phyloP scores from a whole-genome alignment of 2,888 invertebrate genomes.

The Crepidodera aurea region DNA sequence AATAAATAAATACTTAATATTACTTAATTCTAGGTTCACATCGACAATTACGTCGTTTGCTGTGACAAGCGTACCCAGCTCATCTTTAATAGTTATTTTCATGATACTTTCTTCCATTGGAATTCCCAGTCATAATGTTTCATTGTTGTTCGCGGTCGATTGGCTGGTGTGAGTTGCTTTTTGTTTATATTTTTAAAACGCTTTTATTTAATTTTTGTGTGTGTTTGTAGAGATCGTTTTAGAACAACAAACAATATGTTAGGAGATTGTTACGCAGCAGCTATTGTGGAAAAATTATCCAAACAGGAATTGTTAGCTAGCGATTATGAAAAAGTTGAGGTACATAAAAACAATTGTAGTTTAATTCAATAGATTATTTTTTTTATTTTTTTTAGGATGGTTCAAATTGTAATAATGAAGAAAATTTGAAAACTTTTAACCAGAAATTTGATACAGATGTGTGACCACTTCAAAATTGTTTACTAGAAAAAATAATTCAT shows the following conservation, averaged over 20 bases:
- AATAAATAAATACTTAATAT: no score
- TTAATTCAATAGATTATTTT: no score
- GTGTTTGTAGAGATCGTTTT: slow-evolving; percentile 87
- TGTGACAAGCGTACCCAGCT: slow-evolving; percentile 87
- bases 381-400: no score
- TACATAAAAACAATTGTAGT: background rate
- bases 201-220: no score
- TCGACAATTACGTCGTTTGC: slow-evolving; percentile 88
- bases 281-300: slow-evolving; percentile 84
- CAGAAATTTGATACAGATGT: no score
- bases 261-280: slow-evolving; percentile 88
- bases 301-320: slow-evolving; percentile 68
- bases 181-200: background rate
- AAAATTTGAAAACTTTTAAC: no score
- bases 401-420: no score
- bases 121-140: slow-evolving; percentile 82
- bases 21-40: slow-evolving; percentile 68
- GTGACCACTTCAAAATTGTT: no score
- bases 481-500: no score
- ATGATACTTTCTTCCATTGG: slow-evolving; percentile 85
- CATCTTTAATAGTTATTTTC: slow-evolving; percentile 81
- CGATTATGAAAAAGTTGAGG: background rate
- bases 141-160: slow-evolving; percentile 84
- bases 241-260: slow-evolving; percentile 89
- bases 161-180: slow-evolving; percentile 83